Percentiles rank a stretch among this genome's conserved stretches.
Evolutionary conservation across 1,140 invertebrate genomes (phyloP).

Genomic region (Monomorium pharaonis): DNA sequence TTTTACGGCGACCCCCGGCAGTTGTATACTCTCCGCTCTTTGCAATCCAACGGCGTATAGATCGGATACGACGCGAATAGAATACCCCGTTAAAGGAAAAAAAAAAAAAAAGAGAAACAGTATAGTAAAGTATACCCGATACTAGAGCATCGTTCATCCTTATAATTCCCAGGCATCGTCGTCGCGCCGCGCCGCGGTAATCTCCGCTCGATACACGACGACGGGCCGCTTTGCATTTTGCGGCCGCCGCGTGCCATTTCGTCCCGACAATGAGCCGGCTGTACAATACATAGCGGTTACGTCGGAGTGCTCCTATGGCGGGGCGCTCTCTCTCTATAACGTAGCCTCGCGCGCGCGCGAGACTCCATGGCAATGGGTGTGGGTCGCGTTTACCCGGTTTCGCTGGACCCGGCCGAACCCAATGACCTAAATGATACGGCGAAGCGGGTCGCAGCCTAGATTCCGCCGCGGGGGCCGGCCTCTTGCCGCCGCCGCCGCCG

Average conservation of each 20-base stretch:
- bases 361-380: conserved; percentile 56
- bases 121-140: not conserved
- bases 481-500: conserved; percentile 54
- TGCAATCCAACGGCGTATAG: not conserved
- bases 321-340: not conserved
- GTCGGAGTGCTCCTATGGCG: conserved; percentile 27
- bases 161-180: not conserved
- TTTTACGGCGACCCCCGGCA: not conserved
- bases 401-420: conserved; percentile 74
- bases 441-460: conserved; percentile 81
- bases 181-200: not conserved
- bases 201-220: not conserved
- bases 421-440: conserved; percentile 80
- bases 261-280: conserved; percentile 37
- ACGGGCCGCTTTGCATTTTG: conserved; percentile 33
- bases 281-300: conserved; percentile 38
- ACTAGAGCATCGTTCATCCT: not conserved
- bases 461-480: conserved; percentile 71
- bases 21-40: too few species aligned
- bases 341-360: not conserved
- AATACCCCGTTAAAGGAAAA: not conserved
- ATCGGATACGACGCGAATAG: not conserved
- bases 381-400: conserved; percentile 77
- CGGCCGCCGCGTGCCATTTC: conserved; percentile 37
- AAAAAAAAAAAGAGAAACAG: not conserved